Evolutionary conservation across 2,113 vertebrate genomes (phyloP), one percentile per base, ranked within the genome.

Genomic region (Sorex araneus): DNA sequence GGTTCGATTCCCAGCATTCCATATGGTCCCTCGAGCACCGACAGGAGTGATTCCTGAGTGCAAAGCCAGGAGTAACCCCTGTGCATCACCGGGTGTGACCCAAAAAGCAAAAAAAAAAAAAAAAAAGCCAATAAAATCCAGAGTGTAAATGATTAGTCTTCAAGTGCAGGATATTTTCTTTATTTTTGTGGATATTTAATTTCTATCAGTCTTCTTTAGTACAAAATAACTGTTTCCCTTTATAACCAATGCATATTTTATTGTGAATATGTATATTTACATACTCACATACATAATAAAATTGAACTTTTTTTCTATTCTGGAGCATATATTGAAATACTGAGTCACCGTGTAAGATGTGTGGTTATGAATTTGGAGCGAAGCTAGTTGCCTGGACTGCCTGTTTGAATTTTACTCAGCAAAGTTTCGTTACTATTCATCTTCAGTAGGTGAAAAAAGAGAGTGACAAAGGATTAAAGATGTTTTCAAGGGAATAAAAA

Each of bases 401-500:
- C 77, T 47, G 13, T 86, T 75, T 77, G 50, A 63, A 63, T 64
- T 87, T 73, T 84, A 50, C 78, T 67, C 57, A 19, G 15, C 4
- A 11, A 40, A 40, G 1, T 82, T 83, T 47, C 84, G 27, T 28
- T 60, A 75, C 9, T 43, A 84, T 25, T 12, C 23, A 40, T 64
- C 45, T 86, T 36, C 60, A 81, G 11, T 47, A 88, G 67, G 43
- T 34, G 4, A 43, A 80, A 90, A 81, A 36, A 69, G 45, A 66
- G 30, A 83, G 67, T 43, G 23, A 47, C 40, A 32, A 57, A 28
- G 15, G 21, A 40, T 28, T 54, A n/a, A 18, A 27, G 30, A 43
- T 47, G n/a, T 84, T 82, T 83, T 90, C 64, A 67, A 47, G 47
- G 40, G 30, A 15, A 30, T 75, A 43, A 34, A 93, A 88, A 89